Percentiles rank a stretch among this genome's conserved stretches.
Evolutionary conservation across 1,140 invertebrate genomes (phyloP).

Genomic region (Anthonomus grandis): DNA sequence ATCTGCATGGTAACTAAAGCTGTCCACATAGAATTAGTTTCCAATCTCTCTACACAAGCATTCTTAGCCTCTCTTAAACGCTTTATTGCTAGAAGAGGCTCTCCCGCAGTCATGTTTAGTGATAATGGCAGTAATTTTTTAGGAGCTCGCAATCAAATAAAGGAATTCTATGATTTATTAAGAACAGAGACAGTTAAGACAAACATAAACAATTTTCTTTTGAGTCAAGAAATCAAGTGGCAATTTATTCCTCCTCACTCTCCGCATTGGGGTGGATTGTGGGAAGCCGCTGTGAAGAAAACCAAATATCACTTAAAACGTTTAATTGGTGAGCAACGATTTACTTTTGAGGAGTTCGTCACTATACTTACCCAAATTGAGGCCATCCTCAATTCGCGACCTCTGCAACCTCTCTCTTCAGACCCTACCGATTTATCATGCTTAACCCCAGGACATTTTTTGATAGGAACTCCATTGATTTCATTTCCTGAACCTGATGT

Average conservation of each 20-base stretch:
- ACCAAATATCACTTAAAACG: not conserved
- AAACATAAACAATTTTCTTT: not conserved
- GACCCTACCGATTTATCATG: not conserved
- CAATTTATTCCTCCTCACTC: not conserved
- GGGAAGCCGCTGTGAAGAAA: not conserved
- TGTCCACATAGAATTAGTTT: no score
- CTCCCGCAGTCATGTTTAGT: no score
- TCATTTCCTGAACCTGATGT: not conserved
- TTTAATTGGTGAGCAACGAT: not conserved
- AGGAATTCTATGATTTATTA: no score
- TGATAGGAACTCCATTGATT: not conserved
- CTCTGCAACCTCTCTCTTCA: not conserved
- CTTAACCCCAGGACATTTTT: not conserved
- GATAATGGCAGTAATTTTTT: no score
- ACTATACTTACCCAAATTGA: not conserved
- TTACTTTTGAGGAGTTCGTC: not conserved
- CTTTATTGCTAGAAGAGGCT: no score
- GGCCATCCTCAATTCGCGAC: not conserved
- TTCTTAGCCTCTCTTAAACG: no score
- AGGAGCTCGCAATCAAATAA: no score
- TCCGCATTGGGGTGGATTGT: not conserved
- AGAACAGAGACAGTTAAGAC: no score
- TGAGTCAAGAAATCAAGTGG: not conserved
- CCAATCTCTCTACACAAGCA: no score
- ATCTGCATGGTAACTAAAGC: no score